Base-by-base conservation (phyloP, 2,113 vertebrate genomes). In the Cololabis saira region DNA sequence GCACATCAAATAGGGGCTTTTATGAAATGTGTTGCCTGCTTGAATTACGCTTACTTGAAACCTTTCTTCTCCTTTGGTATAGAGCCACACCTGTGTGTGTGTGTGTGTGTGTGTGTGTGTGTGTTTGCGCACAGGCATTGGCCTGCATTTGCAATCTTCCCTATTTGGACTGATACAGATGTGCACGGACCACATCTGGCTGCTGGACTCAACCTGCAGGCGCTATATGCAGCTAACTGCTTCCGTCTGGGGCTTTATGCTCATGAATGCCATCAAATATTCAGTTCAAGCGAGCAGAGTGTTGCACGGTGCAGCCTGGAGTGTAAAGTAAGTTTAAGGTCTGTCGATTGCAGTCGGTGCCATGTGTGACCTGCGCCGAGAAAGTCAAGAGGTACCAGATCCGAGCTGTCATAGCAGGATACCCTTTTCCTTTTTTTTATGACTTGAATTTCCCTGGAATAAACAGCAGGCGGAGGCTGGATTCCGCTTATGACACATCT, bases 1-100 rank as follows among this genome's bases (percentile, higher is more conserved):
- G 69, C 80, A 84, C 81, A 87, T 79, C 80, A 90, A 81, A 83
- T 62, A 67, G 77, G 64, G 74, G 68, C 73, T 82, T 88, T 88
- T 77, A 80, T 84, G 77, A 78, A 79, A 86, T 81, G 60, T 76
- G 78, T n/a, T 75, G 74, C 77, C 65, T 73, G 65, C 80, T 85
- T 84, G 66, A 90, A 87, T 88, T 76, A 86, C 67, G 71, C 80
- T 73, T 61, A 64, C 69, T 79, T 78, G 59, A 82, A 81, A 62
- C 62, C 30, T 47, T 61, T 48, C 57, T n/a, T n/a, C 1, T 61
- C 52, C 19, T 70, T 45, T 55, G 18, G 33, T 43, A 56, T 69
- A 43, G 74, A 80, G 49, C 72, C 70, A 77, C 71, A 84, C 77
- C 81, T 83, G 74, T 41, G 14, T 62, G n/a, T 57, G 58, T 64